Evolutionary conservation across 2,888 invertebrate genomes (phyloP).

Genomic region (Spilarctia lutea): DNA sequence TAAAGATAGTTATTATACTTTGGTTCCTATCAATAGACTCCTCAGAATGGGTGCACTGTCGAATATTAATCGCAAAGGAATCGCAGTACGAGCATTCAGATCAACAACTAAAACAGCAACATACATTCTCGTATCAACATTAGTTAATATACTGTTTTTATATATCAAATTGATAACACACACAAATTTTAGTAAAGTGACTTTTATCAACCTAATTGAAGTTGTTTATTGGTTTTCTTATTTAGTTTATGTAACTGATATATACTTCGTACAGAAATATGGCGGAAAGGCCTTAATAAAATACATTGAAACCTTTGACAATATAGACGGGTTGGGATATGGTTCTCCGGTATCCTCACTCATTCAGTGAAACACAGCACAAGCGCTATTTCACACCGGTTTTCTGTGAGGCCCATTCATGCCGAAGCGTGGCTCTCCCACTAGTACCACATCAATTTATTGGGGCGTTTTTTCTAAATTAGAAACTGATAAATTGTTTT

Average conservation of each 20-base stretch:
- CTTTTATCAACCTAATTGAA: conserved; percentile 35
- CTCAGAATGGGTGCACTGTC: conserved; percentile 30
- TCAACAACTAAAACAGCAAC: conserved; percentile 17
- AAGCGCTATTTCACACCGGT: too few relatives aligned
- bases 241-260: conserved; percentile 46
- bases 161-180: conserved; percentile 24
- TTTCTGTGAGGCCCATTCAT: too few relatives aligned
- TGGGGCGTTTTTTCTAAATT: too few relatives aligned
- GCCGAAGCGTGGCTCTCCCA: too few relatives aligned
- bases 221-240: conserved; percentile 38
- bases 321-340: too few relatives aligned
- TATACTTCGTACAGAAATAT: conserved; percentile 38
- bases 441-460: too few relatives aligned
- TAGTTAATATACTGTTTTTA: conserved; percentile 30
- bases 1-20: conserved; percentile 34
- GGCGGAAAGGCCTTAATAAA: conserved; percentile 29
- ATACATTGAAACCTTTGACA: conserved; percentile 42
- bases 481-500: too few relatives aligned
- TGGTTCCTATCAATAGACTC: conserved; percentile 30
- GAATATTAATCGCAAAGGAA: conserved; percentile 25
- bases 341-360: too few relatives aligned
- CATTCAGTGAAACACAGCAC: too few relatives aligned
- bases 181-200: not conserved
- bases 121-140: conserved; percentile 19
- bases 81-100: conserved; percentile 16